Conservation (phyloP, 1,140 invertebrate species). For the Diprion similis region DNA sequence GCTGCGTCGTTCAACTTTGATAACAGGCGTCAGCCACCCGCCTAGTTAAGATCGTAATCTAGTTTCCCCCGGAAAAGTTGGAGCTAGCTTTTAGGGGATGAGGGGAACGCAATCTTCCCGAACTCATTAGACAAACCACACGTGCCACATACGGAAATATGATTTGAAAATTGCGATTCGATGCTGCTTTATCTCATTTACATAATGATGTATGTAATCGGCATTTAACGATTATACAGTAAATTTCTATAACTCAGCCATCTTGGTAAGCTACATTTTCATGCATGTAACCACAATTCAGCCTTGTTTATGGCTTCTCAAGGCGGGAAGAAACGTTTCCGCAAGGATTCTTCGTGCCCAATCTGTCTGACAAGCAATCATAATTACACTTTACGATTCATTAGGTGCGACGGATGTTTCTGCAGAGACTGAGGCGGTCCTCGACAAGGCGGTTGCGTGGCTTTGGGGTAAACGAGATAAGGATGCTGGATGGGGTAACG, state of each 20-base stretch:
- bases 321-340: too few relatives aligned
- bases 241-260: too few relatives aligned
- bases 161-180: too few relatives aligned
- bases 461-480: conserved; percentile 71
- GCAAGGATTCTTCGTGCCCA: too few relatives aligned
- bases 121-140: neutral
- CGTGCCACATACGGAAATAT: too few relatives aligned
- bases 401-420: conserved; percentile 5
- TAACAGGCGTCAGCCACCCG: neutral
- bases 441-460: conserved; percentile 72
- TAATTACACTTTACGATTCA: neutral
- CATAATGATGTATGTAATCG: too few relatives aligned
- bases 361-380: neutral
- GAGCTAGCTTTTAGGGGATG: neutral
- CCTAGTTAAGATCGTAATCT: neutral
- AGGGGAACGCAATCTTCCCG: neutral
- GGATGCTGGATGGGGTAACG: conserved; percentile 80
- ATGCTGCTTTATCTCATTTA: too few relatives aligned
- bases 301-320: too few relatives aligned
- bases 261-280: too few relatives aligned
- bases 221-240: too few relatives aligned
- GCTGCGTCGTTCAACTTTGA: neutral
- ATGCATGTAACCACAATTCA: too few relatives aligned
- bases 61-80: neutral
- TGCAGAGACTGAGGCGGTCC: conserved; percentile 43